A percentile compares a stretch with the other conserved stretches of the same genome.
Conservation (phyloP, 2,888 invertebrate genomes). For the Clanis bilineata region DNA sequence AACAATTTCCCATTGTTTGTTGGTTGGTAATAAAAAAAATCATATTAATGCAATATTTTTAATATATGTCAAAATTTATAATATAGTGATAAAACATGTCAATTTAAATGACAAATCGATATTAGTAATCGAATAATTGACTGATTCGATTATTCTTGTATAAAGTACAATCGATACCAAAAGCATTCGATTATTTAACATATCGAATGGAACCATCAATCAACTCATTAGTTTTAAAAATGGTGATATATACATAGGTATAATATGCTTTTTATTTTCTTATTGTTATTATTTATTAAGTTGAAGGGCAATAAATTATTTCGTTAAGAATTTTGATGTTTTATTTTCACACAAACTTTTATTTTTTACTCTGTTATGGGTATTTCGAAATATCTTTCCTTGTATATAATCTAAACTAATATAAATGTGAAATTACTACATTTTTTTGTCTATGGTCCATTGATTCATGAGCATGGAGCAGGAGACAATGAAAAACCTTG, state of each 20-base stretch:
- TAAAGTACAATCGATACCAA: background rate
- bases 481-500: too few species aligned
- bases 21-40: too few species aligned
- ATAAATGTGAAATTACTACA: too few species aligned
- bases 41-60: too few species aligned
- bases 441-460: too few species aligned
- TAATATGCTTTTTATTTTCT: slow-evolving; percentile 14
- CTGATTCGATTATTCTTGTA: background rate
- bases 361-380: too few species aligned
- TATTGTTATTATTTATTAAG: slow-evolving; percentile 34
- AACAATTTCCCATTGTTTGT: background rate
- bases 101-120: background rate
- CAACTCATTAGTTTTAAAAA: background rate
- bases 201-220: background rate
- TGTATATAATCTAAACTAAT: too few species aligned
- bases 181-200: background rate
- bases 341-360: too few species aligned
- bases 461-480: too few species aligned
- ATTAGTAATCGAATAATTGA: background rate
- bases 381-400: too few species aligned
- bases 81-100: background rate
- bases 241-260: slow-evolving; percentile 1
- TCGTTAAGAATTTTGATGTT: slow-evolving; percentile 6
- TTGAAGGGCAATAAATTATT: slow-evolving; percentile 31
- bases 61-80: too few species aligned